phyloP scores from a whole-genome alignment of 2,888 invertebrate species.

The Pheosia tremula region DNA sequence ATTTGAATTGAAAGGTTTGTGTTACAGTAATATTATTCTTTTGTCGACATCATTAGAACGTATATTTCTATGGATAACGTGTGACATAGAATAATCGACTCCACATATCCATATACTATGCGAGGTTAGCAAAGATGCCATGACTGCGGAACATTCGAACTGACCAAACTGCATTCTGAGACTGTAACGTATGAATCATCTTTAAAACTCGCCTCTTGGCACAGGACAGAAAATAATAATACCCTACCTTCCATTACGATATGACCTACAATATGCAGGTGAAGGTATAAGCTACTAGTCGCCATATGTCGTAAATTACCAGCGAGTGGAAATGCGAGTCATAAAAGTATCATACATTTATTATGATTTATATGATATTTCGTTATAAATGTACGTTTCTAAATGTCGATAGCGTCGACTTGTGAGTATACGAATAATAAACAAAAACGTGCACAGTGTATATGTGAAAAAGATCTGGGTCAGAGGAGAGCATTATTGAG shows the following conservation, averaged over 20 bases:
- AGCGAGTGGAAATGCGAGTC: slow-evolving; percentile 28
- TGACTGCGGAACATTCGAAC: slow-evolving; percentile 56
- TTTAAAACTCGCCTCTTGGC: slow-evolving; percentile 66
- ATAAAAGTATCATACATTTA: slow-evolving; percentile 23
- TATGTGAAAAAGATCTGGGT: slow-evolving; percentile 13
- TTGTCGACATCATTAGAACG: slow-evolving; percentile 37
- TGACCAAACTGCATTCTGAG: slow-evolving; percentile 75
- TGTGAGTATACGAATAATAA: slow-evolving; percentile 16
- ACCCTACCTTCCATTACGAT: slow-evolving; percentile 49
- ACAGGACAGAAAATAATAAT: slow-evolving; percentile 63
- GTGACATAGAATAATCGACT: slow-evolving; percentile 32
- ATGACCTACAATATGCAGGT: slow-evolving; percentile 59
- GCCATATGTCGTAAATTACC: slow-evolving; percentile 51
- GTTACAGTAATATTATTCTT: slow-evolving; percentile 45
- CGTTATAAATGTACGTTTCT: slow-evolving; percentile 32
- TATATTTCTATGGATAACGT: slow-evolving; percentile 36
- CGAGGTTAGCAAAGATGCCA: slow-evolving; percentile 53
- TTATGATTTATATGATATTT: slow-evolving; percentile 27
- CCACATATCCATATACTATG: slow-evolving; percentile 42
- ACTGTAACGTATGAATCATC: slow-evolving; percentile 70
- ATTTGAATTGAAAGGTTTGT: slow-evolving; percentile 36
- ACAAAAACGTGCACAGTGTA: slow-evolving; percentile 22
- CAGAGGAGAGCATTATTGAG: slow-evolving; percentile 13
- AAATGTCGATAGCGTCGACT: slow-evolving; percentile 19
- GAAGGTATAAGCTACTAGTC: slow-evolving; percentile 49